phyloP scores from a whole-genome alignment of 2,797 vertebrate genomes.

The Esox masquinongy region DNA sequence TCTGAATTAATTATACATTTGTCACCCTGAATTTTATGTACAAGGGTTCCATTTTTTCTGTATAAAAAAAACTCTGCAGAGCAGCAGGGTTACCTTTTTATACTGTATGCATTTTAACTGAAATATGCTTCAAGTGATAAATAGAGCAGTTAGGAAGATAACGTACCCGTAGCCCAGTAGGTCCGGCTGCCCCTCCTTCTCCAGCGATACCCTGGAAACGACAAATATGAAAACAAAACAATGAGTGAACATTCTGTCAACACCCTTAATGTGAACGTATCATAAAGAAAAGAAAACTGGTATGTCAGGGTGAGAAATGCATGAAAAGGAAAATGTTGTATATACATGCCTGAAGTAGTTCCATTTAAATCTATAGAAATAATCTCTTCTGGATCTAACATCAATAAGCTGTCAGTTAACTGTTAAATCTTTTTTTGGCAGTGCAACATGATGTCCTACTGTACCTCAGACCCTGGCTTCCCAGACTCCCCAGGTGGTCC shows the following conservation, averaged over 20 bases:
- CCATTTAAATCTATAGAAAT: not conserved
- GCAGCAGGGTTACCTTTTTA: not conserved
- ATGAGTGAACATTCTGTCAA: not conserved
- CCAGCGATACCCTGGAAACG: conserved; percentile 88
- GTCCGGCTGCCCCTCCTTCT: conserved; percentile 85
- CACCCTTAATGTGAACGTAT: too few species aligned
- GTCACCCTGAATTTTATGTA: not conserved
- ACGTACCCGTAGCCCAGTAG: conserved; percentile 86
- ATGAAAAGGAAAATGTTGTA: too few species aligned
- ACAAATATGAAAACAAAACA: conserved; percentile 3
- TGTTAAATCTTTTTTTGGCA: not conserved
- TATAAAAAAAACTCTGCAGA: not conserved
- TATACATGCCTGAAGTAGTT: too few species aligned
- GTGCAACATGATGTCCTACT: not conserved
- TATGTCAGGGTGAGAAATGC: too few species aligned
- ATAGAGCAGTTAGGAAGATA: not conserved
- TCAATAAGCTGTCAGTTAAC: not conserved
- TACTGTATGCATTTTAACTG: too few species aligned
- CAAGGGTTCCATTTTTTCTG: not conserved
- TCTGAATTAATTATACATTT: not conserved
- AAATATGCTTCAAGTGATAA: not conserved
- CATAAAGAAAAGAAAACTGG: too few species aligned
- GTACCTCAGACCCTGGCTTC: conserved; percentile 92
- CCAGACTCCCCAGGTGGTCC: conserved; percentile 94
- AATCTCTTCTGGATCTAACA: not conserved